Percentiles rank a stretch among this genome's conserved stretches.
These are phyloP conservation scores for Acleris holmiana DNA, from an alignment of 2,888 invertebrate species.

Conservation along the genomic window DNA sequence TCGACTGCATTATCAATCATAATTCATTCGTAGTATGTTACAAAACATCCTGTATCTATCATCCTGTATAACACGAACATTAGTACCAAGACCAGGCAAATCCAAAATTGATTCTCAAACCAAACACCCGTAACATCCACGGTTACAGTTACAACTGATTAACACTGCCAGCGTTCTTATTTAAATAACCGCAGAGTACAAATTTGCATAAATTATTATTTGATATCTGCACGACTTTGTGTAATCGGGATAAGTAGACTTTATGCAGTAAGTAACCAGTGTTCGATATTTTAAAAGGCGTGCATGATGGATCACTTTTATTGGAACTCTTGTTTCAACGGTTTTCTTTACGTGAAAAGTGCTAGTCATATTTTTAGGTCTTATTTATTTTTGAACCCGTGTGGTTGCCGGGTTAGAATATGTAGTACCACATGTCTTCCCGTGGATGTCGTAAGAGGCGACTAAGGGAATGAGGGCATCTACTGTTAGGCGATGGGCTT, in stretches of 20 bases:
- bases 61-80: not conserved
- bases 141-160: not conserved
- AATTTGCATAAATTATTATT: conserved; percentile 7
- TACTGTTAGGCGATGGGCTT: too few relatives aligned
- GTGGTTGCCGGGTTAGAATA: too few relatives aligned
- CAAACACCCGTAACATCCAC: conserved; percentile 6
- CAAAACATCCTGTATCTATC: too few relatives aligned
- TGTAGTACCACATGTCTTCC: too few relatives aligned
- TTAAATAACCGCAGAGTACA: not conserved
- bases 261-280: conserved; percentile 14
- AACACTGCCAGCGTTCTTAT: conserved; percentile 6
- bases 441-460: too few relatives aligned
- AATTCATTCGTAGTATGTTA: too few relatives aligned
- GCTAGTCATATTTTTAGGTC: too few relatives aligned
- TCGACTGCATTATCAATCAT: too few relatives aligned
- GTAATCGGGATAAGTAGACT: conserved; percentile 5
- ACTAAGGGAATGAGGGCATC: too few relatives aligned
- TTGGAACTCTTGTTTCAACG: not conserved
- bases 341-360: too few relatives aligned
- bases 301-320: conserved; percentile 15
- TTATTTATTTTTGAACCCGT: too few relatives aligned
- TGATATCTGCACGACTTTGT: not conserved
- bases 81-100: not conserved
- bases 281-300: conserved; percentile 31
- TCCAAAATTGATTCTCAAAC: conserved; percentile 24